Evolutionary conservation across 2,113 vertebrate species (phyloP).

Genomic region (Xiphophorus hellerii): DNA sequence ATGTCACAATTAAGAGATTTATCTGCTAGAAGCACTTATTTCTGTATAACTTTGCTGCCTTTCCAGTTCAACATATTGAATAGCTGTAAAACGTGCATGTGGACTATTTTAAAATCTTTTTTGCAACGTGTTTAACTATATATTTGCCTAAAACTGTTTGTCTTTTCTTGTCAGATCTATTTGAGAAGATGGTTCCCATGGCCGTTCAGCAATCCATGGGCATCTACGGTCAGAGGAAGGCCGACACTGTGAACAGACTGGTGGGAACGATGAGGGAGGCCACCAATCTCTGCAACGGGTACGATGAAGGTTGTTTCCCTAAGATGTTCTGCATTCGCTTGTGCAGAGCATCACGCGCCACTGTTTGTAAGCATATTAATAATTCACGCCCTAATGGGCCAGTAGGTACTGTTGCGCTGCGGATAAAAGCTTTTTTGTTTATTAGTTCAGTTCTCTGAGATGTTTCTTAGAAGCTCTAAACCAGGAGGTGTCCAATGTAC

Average conservation of each 20-base stretch:
- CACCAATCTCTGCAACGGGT: conserved; percentile 96
- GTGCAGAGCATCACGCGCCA: conserved; percentile 2
- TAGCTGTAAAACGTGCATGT: neutral
- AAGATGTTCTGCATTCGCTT: conserved; percentile 1
- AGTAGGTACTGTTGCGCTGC: conserved; percentile 22
- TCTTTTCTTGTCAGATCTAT: conserved; percentile 82
- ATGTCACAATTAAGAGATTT: neutral
- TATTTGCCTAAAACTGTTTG: neutral
- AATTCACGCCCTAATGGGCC: conserved; percentile 15
- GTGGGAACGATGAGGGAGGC: conserved; percentile 96
- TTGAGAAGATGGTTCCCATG: conserved; percentile 99
- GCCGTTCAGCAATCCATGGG: conserved; percentile 92
- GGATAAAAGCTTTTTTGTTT: conserved; percentile 1
- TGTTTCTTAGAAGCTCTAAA: neutral
- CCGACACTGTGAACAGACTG: conserved; percentile 91
- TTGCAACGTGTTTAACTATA: neutral
- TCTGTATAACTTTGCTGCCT: neutral
- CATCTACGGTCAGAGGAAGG: conserved; percentile 89
- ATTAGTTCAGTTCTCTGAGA: no score
- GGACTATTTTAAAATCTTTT: neutral
- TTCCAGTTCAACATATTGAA: neutral
- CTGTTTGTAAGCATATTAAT: conserved; percentile 23
- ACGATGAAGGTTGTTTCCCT: conserved; percentile 32
- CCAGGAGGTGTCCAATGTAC: no score
- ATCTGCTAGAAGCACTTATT: no score